Conservation (phyloP, 2,113 vertebrate genomes). For the Ochotona princeps region DNA sequence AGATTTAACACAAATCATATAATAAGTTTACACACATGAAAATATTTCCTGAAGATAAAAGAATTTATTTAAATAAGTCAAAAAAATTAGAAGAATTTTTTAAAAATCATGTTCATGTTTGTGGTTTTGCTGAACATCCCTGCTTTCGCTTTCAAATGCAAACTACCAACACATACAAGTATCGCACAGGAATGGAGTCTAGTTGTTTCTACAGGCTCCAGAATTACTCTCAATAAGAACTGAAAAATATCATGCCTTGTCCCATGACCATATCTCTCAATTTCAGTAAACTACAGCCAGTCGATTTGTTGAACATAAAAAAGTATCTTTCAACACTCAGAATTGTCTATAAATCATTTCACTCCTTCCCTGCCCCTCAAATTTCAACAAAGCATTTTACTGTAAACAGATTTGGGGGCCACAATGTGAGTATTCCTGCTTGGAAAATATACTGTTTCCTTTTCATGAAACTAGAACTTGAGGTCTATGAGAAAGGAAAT, state of each 20-base stretch:
- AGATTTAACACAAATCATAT: background rate
- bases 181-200: constrained; percentile 70
- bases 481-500: constrained; percentile 88
- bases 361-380: constrained; percentile 63
- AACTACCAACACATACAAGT: background rate
- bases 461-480: constrained; percentile 83
- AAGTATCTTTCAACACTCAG: constrained; percentile 57
- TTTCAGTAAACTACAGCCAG: constrained; percentile 71
- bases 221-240: constrained; percentile 2
- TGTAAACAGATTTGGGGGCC: constrained; percentile 83
- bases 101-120: background rate
- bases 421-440: constrained; percentile 80
- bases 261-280: constrained; percentile 8
- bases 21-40: constrained; percentile 26
- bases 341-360: constrained; percentile 78
- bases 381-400: constrained; percentile 80
- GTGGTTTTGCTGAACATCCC: background rate
- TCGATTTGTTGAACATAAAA: constrained; percentile 80
- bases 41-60: constrained; percentile 2
- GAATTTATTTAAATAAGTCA: background rate
- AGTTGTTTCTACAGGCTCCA: constrained; percentile 61
- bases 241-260: constrained; percentile 32
- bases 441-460: constrained; percentile 82
- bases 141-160: constrained; percentile 36
- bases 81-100: background rate